A percentile compares a stretch with the other conserved stretches of the same genome.
phyloP scores from a whole-genome alignment of 2,113 vertebrate genomes.

The Colinus virginianus region DNA sequence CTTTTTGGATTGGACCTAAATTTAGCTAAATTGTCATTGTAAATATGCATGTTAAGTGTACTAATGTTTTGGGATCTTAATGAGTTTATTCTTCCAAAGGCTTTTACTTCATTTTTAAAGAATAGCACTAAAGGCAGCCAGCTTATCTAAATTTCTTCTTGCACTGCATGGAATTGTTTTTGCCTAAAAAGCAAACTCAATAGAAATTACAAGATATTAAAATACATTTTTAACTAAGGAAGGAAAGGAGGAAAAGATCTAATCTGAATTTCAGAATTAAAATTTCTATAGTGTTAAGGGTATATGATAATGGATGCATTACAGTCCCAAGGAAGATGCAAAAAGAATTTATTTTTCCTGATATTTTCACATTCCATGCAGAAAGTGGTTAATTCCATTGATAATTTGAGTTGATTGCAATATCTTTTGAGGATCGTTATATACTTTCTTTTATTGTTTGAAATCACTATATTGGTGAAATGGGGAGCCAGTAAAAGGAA shows the following conservation, averaged over 20 bases:
- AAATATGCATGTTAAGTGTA: not conserved
- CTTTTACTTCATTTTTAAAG: conserved; percentile 41
- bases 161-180: not conserved
- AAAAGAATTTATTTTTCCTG: not conserved
- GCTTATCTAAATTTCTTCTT: not conserved
- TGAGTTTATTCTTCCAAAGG: conserved; percentile 22
- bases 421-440: not conserved
- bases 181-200: not conserved
- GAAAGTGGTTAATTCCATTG: not conserved
- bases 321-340: not conserved
- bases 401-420: not conserved
- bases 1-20: not conserved
- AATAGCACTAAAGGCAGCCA: not conserved
- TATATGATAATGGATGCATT: not conserved
- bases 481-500: not conserved
- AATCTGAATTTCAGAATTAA: conserved; percentile 14
- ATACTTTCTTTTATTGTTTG: not conserved
- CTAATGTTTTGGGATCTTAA: not conserved
- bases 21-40: not conserved
- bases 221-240: conserved; percentile 11
- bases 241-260: not conserved
- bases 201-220: not conserved
- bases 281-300: conserved; percentile 18
- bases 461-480: not conserved
- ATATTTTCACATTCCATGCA: not conserved